Evolutionary conservation across 2,113 vertebrate genomes (phyloP), one percentile per base, ranked within the genome.

Genomic region (Indicator maculatus): DNA sequence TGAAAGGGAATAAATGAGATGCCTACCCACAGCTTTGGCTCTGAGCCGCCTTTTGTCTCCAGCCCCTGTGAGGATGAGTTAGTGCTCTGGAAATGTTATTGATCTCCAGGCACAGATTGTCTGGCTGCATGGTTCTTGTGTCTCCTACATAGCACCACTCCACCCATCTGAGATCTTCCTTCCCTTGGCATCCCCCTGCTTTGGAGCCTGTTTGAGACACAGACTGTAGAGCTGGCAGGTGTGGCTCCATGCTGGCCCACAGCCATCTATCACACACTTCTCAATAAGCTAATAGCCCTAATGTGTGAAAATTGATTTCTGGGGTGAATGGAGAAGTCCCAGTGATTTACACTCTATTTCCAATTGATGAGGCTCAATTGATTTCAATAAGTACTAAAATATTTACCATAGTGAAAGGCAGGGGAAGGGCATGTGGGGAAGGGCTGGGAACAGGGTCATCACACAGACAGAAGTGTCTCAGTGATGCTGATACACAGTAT

Each of bases 301-400:
- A 98, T 98, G 98, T 99, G 98, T 99, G 98, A 99, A 98, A 98
- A 99, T 98, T 98, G 98, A 99, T 99, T 99, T 99, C 98, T 97
- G 98, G 98, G 98, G 96, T 89, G 96, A 97, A 88, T 7, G 96
- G 66, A 75, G 85, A 96, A 96, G 95, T 96, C 72, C 55, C 93
- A 27, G 95, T 98, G 98, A 98, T 99, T 99, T 99, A 98, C 97
- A 98, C 96, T 93, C 94, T 98, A 97, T 98, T 98, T 98, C 97
- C 98, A 98, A 98, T 98, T 96, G 97, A 98, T 98, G 98, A 98
- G 97, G 95, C 94, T 80, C 96, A 96, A 99, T 98, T 98, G 98
- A 99, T 99, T 98, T 97, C 95, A 93, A 92, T 4, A 78, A 96
- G 97, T 97, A 94, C 97, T 98, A 96, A 98, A 98, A 98, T 97